These are phyloP conservation scores for Athene noctua DNA, from an alignment of 2,113 vertebrate genomes.

Conservation along the genomic window DNA sequence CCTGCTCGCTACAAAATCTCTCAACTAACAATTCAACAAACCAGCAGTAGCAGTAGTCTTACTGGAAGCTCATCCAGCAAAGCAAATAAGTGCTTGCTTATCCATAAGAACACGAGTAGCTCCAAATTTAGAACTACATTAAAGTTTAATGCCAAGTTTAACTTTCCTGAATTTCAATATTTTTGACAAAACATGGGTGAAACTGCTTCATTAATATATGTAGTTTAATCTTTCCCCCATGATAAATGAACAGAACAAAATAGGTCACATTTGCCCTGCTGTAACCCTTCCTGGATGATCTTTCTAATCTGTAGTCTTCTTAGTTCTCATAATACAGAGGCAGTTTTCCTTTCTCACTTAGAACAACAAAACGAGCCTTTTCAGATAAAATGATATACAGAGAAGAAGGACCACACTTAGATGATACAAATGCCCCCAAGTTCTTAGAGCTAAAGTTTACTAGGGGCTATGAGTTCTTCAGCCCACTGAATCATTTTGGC, in stretches of 20 bases:
- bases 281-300: background rate
- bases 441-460: background rate
- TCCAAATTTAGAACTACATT: background rate
- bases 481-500: background rate
- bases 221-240: background rate
- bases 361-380: background rate
- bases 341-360: background rate
- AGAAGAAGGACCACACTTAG: background rate
- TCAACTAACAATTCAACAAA: background rate
- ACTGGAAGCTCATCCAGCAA: background rate
- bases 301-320: background rate
- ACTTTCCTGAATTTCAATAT: background rate
- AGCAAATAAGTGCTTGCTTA: conserved; percentile 6
- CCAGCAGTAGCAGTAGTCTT: background rate
- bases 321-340: background rate
- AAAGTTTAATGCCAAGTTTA: conserved; percentile 7
- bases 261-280: background rate
- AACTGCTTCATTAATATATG: background rate
- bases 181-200: conserved; percentile 8
- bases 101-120: background rate
- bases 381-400: background rate
- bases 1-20: background rate
- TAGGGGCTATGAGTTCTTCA: background rate
- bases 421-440: background rate
- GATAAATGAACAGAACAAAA: background rate